Evolutionary conservation across 1,140 invertebrate genomes (phyloP), one percentile per base, ranked within the genome.

Genomic region (Antheraea pernyi): DNA sequence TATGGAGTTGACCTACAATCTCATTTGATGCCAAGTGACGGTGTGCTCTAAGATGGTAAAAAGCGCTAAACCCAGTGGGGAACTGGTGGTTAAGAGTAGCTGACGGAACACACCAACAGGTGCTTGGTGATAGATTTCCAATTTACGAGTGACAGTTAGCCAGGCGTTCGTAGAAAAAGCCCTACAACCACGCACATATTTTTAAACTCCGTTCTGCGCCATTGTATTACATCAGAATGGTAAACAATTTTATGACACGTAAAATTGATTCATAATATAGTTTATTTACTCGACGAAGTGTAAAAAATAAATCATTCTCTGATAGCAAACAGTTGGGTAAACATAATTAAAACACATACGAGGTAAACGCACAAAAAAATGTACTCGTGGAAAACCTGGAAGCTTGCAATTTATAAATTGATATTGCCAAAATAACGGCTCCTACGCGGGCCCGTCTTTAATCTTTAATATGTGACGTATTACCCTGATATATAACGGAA

Each of bases 271-370:
- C 42, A 46, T 19, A 19, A 46, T 42, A 19, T 11, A 65, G 19
- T 65, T 65, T 65, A 42, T 46, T 65, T 65, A 65, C 64, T 10
- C 64, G 64, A 19, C 18, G 46, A 53, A 53, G 13, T 46, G 64
- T 46, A 18, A n/a, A 11, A 30, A 36, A 65, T 48, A 48, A 48
- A 48, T 48, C n/a, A 22, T 46, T 53, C 48, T 65, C n/a, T 53
- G 64, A 65, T 65, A 65, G 19, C 64, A 19, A 46, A 30, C 39
- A 64, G 62, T 19, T 42, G 39, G 13, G 42, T 37, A 63, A 65
- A 65, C 64, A 48, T 53, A 65, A 65, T 65, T 48, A 65, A 65
- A 65, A 46, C 18, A 22, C 37, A 22, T 65, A 42, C 64, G 46
- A 7, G 46, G 53, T 22, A 22, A 30, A 61, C 30, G 19, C 19